Evolutionary conservation across 1,140 invertebrate species (phyloP).

Genomic region (Argopecten irradians): DNA sequence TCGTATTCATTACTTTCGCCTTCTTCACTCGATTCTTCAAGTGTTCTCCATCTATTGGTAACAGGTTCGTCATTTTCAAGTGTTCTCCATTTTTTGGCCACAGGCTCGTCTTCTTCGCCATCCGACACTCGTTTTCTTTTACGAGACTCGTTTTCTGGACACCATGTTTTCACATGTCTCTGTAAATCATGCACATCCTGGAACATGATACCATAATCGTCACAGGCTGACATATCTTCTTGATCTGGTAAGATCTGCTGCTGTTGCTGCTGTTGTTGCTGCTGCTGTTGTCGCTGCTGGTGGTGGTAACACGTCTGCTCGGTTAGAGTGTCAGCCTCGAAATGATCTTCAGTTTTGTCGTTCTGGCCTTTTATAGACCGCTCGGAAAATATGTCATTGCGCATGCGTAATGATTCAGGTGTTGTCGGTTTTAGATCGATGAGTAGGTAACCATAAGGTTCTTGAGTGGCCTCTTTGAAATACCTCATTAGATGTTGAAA

Average conservation of each 20-base stretch:
- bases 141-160: slow-evolving; percentile 29
- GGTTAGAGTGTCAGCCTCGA: slow-evolving; percentile 24
- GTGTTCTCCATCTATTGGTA: slow-evolving; percentile 11
- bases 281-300: background rate
- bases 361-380: background rate
- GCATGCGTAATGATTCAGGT: slow-evolving; percentile 28
- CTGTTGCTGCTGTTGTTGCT: background rate
- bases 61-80: slow-evolving; percentile 27
- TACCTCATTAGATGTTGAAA: background rate
- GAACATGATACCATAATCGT: slow-evolving; percentile 42
- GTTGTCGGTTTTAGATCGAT: slow-evolving; percentile 45
- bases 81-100: slow-evolving; percentile 12
- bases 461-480: slow-evolving; percentile 20
- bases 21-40: slow-evolving; percentile 27
- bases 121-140: too few species aligned
- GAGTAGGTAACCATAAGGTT: slow-evolving; percentile 41
- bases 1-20: slow-evolving; percentile 27
- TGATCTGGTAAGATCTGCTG: background rate
- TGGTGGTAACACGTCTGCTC: slow-evolving; percentile 2
- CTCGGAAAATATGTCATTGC: background rate
- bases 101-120: background rate
- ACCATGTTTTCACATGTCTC: slow-evolving; percentile 41
- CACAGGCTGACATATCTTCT: slow-evolving; percentile 41
- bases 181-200: slow-evolving; percentile 46
- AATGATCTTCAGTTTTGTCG: background rate